Conservation (phyloP, 2,113 vertebrate genomes). For the Xenopus borealis region DNA sequence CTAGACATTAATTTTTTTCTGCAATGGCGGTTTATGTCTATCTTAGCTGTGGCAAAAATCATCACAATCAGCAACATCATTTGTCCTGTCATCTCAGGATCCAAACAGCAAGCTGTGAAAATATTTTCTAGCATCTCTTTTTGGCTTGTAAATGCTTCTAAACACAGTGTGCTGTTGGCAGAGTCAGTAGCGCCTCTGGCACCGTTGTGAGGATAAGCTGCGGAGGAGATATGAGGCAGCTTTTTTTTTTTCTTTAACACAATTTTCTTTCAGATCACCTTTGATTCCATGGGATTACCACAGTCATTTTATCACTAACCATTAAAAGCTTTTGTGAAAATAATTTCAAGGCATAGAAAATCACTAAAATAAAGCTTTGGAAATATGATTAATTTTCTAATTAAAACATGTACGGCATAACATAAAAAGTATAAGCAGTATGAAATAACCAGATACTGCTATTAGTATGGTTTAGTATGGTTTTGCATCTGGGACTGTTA, state of each 20-base stretch:
- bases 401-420: too few species aligned
- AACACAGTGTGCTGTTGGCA: conserved; percentile 19
- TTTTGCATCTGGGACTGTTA: too few species aligned
- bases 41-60: too few species aligned
- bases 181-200: conserved; percentile 3
- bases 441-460: too few species aligned
- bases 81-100: background rate
- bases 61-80: too few species aligned
- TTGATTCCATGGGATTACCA: conserved; percentile 1
- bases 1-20: too few species aligned
- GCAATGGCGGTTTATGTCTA: too few species aligned
- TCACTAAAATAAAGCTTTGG: too few species aligned
- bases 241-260: background rate
- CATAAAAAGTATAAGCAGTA: too few species aligned
- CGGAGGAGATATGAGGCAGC: background rate
- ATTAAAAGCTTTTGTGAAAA: conserved; percentile 8
- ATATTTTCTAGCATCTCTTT: conserved; percentile 2
- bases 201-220: conserved; percentile 15
- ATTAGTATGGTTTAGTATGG: too few species aligned
- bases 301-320: background rate
- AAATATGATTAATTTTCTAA: too few species aligned
- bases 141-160: conserved; percentile 4
- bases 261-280: conserved; percentile 11
- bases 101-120: conserved; percentile 23
- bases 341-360: too few species aligned